phyloP scores from a whole-genome alignment of 1,140 invertebrate genomes.

The Philopotamus ludificatus region DNA sequence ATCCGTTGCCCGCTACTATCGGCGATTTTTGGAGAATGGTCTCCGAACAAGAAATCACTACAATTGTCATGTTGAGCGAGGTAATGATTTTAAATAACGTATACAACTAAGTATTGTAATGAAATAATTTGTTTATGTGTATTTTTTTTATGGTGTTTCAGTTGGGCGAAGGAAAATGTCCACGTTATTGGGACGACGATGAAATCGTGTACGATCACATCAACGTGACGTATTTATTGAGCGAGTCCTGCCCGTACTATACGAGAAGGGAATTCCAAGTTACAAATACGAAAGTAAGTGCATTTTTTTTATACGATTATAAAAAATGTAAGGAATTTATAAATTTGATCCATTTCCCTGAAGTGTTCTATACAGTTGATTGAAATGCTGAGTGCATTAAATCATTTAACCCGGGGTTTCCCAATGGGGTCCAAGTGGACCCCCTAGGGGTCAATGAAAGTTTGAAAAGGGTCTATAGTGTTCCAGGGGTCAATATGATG shows the following conservation, averaged over 20 bases:
- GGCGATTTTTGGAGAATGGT: slow-evolving; percentile 97
- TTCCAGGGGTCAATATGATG: no score
- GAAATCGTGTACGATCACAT: slow-evolving; percentile 80
- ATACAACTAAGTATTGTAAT: not conserved
- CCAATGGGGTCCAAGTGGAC: no score
- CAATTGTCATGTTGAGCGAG: slow-evolving; percentile 93
- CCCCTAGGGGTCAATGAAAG: no score
- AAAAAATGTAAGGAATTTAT: no score
- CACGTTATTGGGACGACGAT: slow-evolving; percentile 90
- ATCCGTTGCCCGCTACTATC: slow-evolving; percentile 85
- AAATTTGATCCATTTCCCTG: no score
- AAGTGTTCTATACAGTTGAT: no score
- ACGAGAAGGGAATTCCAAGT: slow-evolving; percentile 79
- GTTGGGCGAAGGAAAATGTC: slow-evolving; percentile 79
- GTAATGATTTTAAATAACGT: slow-evolving; percentile 54
- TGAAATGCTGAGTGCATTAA: no score
- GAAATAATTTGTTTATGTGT: slow-evolving; percentile 13
- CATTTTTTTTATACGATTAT: no score
- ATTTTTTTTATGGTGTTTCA: slow-evolving; percentile 46
- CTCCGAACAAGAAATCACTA: slow-evolving; percentile 86
- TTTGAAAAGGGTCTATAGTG: no score
- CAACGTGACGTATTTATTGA: slow-evolving; percentile 80
- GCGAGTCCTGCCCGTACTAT: slow-evolving; percentile 84
- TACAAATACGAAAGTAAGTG: slow-evolving; percentile 74
- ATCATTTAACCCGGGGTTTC: no score